A percentile compares a stretch with the other conserved stretches of the same genome.
Evolutionary conservation across 1,140 invertebrate species (phyloP).

Genomic region (Thaumatotibia leucotreta): DNA sequence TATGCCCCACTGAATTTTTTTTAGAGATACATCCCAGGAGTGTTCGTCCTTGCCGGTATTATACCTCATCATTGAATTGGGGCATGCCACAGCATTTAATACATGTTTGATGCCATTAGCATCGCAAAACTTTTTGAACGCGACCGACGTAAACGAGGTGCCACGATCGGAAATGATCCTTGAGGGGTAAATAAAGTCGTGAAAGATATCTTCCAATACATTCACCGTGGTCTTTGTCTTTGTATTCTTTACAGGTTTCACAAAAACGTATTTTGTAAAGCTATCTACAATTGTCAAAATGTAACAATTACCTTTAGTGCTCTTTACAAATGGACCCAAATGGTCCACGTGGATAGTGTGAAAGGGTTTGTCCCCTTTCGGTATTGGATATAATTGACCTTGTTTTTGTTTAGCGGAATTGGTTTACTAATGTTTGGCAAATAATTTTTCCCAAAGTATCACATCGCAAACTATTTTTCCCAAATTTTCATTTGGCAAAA

Average conservation of each 20-base stretch:
- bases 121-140: conserved; percentile 10
- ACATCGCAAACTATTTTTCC: too few species aligned
- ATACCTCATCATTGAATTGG: neutral
- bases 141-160: neutral
- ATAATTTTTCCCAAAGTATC: too few species aligned
- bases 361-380: neutral
- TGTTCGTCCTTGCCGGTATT: neutral
- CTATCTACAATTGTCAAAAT: neutral
- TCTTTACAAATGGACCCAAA: neutral
- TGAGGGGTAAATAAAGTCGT: neutral
- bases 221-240: conserved; percentile 5
- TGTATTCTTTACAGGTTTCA: neutral
- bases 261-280: neutral
- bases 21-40: neutral
- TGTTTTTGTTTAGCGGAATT: neutral
- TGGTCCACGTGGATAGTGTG: neutral
- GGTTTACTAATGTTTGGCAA: too few species aligned
- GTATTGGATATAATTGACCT: neutral
- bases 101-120: conserved; percentile 4
- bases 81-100: conserved; percentile 12
- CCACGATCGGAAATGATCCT: conserved; percentile 10
- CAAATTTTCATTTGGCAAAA: too few species aligned
- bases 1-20: neutral
- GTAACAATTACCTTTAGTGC: neutral
- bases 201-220: conserved; percentile 14